Conservation (phyloP, 1,140 invertebrate species). For the Tribolium castaneum region DNA sequence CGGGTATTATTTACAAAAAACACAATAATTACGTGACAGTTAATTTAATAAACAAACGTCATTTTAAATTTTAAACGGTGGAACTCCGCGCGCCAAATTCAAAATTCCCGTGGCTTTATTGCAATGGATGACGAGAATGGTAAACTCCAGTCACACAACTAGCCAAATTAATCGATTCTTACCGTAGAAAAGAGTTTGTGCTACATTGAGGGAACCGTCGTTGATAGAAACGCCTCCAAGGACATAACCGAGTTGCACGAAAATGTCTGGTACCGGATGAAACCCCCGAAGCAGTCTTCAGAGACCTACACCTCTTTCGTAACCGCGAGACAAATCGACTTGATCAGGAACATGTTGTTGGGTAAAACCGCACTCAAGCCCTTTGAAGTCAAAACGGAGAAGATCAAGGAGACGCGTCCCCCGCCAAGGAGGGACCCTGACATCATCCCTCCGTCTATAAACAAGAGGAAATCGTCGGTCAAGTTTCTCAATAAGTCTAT, state of each 20-base stretch:
- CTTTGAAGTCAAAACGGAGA: neutral
- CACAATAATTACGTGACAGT: neutral
- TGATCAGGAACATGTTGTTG: neutral
- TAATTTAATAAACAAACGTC: slow-evolving; percentile 22
- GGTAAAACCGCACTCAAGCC: neutral
- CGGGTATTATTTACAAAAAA: neutral
- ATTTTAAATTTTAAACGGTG: slow-evolving; percentile 30
- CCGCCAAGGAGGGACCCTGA: neutral
- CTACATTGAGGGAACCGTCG: slow-evolving; percentile 23
- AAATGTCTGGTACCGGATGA: slow-evolving; percentile 37
- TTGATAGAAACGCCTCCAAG: slow-evolving; percentile 13
- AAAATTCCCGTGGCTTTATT: slow-evolving; percentile 11
- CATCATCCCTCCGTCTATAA: neutral
- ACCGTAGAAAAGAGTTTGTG: slow-evolving; percentile 34
- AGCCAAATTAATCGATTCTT: neutral
- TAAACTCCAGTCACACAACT: neutral
- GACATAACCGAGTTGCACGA: slow-evolving; percentile 24
- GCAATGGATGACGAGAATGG: neutral
- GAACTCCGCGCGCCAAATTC: neutral
- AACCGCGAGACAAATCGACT: slow-evolving; percentile 18
- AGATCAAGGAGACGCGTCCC: neutral
- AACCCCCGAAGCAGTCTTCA: neutral
- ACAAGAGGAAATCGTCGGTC: slow-evolving; percentile 5
- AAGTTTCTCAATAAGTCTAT: slow-evolving; percentile 1
- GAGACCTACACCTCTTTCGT: neutral